These are phyloP conservation scores for Nothocercus nigrocapillus DNA, from an alignment of 2,113 vertebrate species.

Conservation along the genomic window DNA sequence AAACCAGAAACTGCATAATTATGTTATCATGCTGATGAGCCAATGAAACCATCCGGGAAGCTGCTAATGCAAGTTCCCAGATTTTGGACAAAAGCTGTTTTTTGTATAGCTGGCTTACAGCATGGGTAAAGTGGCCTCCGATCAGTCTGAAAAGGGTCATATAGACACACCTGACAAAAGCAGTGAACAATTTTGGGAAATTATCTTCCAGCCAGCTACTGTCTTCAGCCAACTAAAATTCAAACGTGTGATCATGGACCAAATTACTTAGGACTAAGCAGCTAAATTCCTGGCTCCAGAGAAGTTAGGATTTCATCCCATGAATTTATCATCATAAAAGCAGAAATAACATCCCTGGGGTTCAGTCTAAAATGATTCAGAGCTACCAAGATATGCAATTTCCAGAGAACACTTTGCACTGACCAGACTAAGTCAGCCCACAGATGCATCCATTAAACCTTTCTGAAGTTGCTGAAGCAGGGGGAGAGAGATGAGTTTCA, in stretches of 20 bases:
- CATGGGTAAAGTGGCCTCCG: neutral
- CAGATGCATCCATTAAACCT: neutral
- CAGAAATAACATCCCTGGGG: neutral
- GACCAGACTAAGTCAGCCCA: neutral
- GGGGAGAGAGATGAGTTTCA: neutral
- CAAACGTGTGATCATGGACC: neutral
- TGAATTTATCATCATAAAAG: neutral
- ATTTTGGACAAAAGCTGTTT: neutral
- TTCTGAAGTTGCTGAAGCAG: neutral
- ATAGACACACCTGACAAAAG: neutral
- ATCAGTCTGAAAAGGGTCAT: neutral
- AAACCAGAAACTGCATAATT: neutral
- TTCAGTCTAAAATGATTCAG: neutral
- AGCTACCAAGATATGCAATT: neutral
- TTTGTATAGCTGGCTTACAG: neutral
- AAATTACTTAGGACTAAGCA: neutral
- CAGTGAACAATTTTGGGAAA: neutral
- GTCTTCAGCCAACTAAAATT: neutral
- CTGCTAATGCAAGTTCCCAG: neutral
- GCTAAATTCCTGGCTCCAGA: neutral
- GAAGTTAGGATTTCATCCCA: conserved; percentile 2
- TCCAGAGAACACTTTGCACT: neutral
- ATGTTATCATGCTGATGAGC: neutral
- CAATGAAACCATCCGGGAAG: neutral
- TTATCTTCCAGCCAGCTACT: neutral